A percentile compares a stretch with the other conserved stretches of the same genome.
phyloP scores from a whole-genome alignment of 2,797 vertebrate species.

The Enoplosus armatus region DNA sequence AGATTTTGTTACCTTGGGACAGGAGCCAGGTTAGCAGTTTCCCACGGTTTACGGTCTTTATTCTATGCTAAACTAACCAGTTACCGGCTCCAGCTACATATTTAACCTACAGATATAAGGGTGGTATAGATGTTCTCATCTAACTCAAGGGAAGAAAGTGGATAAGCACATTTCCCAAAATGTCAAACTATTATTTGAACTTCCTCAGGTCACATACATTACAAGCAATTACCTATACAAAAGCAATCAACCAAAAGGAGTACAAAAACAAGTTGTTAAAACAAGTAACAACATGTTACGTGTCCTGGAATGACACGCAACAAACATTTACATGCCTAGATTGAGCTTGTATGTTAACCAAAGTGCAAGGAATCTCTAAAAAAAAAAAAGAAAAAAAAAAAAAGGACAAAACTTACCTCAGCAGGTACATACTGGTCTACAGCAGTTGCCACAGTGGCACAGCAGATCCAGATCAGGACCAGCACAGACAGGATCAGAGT shows the following conservation, averaged over 20 bases:
- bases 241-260: background rate
- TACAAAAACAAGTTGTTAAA: background rate
- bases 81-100: background rate
- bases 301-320: background rate
- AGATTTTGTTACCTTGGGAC: background rate
- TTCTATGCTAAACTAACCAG: background rate
- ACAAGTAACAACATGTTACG: too few relatives aligned
- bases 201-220: background rate
- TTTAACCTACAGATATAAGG: background rate
- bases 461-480: slow-evolving; percentile 98
- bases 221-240: background rate
- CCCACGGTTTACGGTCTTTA: too few relatives aligned
- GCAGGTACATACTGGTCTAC: slow-evolving; percentile 95
- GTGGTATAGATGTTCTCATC: background rate
- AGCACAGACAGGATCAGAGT: slow-evolving; percentile 94
- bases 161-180: background rate
- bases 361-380: background rate
- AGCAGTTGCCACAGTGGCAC: slow-evolving; percentile 96
- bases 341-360: background rate
- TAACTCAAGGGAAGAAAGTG: background rate
- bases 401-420: slow-evolving; percentile 85
- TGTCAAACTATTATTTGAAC: background rate
- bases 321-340: background rate
- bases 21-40: background rate
- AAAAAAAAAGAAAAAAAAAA: background rate